Evolutionary conservation across 1,140 invertebrate genomes (phyloP).

Genomic region (Zaprionus lachaisei): DNA sequence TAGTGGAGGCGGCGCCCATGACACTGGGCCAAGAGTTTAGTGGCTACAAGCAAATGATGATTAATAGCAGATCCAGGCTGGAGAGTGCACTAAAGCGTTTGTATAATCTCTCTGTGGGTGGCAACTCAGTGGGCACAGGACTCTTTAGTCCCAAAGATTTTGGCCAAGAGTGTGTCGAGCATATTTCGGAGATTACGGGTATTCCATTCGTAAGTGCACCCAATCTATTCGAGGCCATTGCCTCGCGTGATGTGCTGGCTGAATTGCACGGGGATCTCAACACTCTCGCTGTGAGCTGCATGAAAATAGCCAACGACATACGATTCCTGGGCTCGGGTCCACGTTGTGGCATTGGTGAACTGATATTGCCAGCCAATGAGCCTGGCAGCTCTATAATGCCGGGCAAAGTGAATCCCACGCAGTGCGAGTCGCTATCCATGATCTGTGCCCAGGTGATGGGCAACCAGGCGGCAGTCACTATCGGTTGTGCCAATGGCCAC

Average conservation of each 20-base stretch:
- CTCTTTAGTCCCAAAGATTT: constrained; percentile 92
- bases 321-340: constrained; percentile 98
- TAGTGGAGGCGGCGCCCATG: constrained; percentile 97
- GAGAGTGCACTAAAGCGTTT: constrained; percentile 91
- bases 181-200: constrained; percentile 90
- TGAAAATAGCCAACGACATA: constrained; percentile 99
- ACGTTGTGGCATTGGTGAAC: constrained; percentile 97
- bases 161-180: constrained; percentile 93
- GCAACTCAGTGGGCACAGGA: constrained; percentile 98
- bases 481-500: constrained; percentile 97
- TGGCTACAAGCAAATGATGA: constrained; percentile 94
- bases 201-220: constrained; percentile 96
- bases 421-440: constrained; percentile 99
- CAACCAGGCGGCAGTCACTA: constrained; percentile 96
- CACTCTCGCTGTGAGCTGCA: constrained; percentile 95
- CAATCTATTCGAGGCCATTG: constrained; percentile 99
- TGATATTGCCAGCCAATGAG: constrained; percentile 97
- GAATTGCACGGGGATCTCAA: constrained; percentile 98
- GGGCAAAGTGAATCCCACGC: constrained; percentile 99
- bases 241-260: constrained; percentile 96
- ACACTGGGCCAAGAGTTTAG: constrained; percentile 99
- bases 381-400: constrained; percentile 99
- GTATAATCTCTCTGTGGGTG: constrained; percentile 96
- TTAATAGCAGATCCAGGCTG: constrained; percentile 93
- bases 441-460: constrained; percentile 99